Conservation (phyloP, 2,888 invertebrate genomes). For the Caradrina clavipalpis region DNA sequence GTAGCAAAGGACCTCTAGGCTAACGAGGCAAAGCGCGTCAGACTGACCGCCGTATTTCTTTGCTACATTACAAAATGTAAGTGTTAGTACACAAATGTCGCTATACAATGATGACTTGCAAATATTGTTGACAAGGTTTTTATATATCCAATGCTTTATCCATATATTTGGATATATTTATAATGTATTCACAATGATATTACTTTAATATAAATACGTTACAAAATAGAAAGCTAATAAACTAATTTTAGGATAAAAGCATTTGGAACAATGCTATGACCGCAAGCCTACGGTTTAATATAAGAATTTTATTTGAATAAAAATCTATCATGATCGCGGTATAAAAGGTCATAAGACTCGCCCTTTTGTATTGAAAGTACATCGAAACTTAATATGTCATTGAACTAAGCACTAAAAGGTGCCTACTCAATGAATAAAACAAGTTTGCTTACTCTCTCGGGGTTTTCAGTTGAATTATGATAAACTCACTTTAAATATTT, state of each 20-base stretch:
- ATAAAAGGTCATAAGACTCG: constrained; percentile 17
- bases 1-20: no score
- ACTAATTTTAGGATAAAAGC: neutral
- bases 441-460: constrained; percentile 9
- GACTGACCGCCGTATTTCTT: no score
- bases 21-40: no score
- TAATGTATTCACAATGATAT: no score
- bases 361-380: constrained; percentile 35
- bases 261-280: constrained; percentile 4
- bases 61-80: no score
- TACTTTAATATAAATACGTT: no score
- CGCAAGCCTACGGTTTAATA: neutral
- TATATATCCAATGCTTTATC: no score
- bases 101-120: no score
- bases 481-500: constrained; percentile 25
- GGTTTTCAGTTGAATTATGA: neutral
- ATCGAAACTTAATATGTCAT: constrained; percentile 35
- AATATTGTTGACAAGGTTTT: no score
- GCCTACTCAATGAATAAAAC: constrained; percentile 3
- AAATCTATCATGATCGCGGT: constrained; percentile 1
- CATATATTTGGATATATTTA: no score
- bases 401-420: constrained; percentile 26
- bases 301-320: neutral
- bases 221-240: no score
- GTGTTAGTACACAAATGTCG: no score